Base-by-base conservation (phyloP, 2,113 vertebrate species). In the Peucedramus taeniatus region DNA sequence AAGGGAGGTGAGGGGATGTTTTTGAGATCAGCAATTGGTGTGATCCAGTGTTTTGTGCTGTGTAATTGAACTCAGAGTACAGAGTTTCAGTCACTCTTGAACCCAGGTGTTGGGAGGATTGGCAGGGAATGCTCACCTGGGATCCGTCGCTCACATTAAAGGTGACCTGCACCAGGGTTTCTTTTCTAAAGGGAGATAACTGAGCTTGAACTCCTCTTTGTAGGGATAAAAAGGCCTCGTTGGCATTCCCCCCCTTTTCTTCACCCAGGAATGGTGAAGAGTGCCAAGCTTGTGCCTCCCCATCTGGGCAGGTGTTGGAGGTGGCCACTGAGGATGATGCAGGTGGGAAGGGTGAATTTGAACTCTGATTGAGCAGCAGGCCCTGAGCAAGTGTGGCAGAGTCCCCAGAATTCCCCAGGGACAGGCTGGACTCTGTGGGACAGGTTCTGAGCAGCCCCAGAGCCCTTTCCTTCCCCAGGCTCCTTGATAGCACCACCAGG, bases 81-180 rank as follows among this genome's bases (percentile, higher is more conserved):
- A 24, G 70, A 13, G 12, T 53, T 83, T 50, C 35, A 23, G 18
- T 27, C 19, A 15, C 54, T 83, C 33, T 11, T 7, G 40, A 26
- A 21, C n/a, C 60, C 22, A 78, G 65, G 66, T 28, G 4, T 26
- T 37, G 23, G 81, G 31, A 74, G 81, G 86, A 66, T 19, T 76
- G 87, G 13, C 28, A 75, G 37, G 57, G 88, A 19, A 69, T 35
- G 4, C 59, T 96, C 89, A 85, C 89, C 91, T 93, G 82, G 35
- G 49, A 63, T 51, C 27, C 1, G 2, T 65, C 11, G 4, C 57
- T 83, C 45, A 33, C 35, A 21, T 61, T 49, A 76, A 83, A 83
- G 63, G 70, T 90, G 84, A 91, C 66, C 81, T 54, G 78, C 22
- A 20, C 31, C 60, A 47, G 59, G 11, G 60, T 47, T 89, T 40